phyloP scores from a whole-genome alignment of 1,140 invertebrate genomes.

The Bilobella aurantiaca region DNA sequence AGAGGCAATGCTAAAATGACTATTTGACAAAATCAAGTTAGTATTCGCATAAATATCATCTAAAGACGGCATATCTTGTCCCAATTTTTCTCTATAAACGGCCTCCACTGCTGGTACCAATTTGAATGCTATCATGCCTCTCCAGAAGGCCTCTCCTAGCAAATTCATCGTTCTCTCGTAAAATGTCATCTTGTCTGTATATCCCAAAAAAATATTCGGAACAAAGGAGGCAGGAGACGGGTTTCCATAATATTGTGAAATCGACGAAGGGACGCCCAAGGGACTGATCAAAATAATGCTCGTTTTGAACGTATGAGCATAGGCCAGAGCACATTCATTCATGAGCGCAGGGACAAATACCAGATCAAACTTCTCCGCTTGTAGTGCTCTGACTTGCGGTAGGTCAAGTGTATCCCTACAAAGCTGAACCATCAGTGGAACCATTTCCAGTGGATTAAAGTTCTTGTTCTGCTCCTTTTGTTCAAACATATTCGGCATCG shows the following conservation, averaged over 20 bases:
- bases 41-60: conserved; percentile 19
- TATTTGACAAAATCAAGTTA: conserved; percentile 22
- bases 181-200: conserved; percentile 14
- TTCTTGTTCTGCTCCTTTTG: background rate
- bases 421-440: background rate
- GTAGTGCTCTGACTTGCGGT: background rate
- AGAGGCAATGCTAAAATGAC: conserved; percentile 7
- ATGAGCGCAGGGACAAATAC: conserved; percentile 42
- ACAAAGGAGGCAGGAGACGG: conserved; percentile 7
- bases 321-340: conserved; percentile 40
- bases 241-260: conserved; percentile 6
- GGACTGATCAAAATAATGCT: background rate
- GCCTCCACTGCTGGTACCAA: conserved; percentile 16
- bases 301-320: conserved; percentile 43
- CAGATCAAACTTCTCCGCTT: conserved; percentile 41
- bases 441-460: background rate
- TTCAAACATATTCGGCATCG: conserved; percentile 2
- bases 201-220: conserved; percentile 3
- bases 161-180: conserved; percentile 11
- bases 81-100: conserved; percentile 20
- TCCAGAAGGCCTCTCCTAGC: background rate
- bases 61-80: background rate
- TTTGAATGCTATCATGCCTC: background rate
- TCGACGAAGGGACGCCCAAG: background rate
- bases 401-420: conserved; percentile 1